Percentiles rank a stretch among this genome's conserved stretches.
Conservation (phyloP, 2,888 invertebrate genomes). For the Spodoptera exigua region DNA sequence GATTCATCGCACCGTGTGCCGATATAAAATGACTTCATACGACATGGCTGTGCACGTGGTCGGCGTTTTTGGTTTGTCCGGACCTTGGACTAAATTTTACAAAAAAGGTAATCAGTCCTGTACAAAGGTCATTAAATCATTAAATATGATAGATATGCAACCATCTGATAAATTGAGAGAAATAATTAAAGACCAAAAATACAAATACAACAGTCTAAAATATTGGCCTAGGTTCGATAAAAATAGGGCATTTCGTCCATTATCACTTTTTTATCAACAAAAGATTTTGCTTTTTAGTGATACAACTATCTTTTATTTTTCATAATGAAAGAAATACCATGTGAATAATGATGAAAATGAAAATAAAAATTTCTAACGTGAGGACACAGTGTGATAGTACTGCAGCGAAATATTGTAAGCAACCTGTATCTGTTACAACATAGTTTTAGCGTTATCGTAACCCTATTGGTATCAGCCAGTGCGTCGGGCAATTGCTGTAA, state of each 20-base stretch:
- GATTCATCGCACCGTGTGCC: constrained; percentile 27
- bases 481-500: constrained; percentile 75
- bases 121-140: constrained; percentile 4
- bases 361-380: too few relatives aligned
- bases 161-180: constrained; percentile 11
- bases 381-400: not conserved
- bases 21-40: constrained; percentile 39
- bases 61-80: constrained; percentile 7
- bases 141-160: constrained; percentile 17
- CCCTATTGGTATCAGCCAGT: constrained; percentile 56
- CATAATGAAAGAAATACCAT: too few relatives aligned
- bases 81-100: constrained; percentile 39
- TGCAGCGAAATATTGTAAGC: not conserved
- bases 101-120: constrained; percentile 21
- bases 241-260: too few relatives aligned
- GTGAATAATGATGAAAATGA: too few relatives aligned
- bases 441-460: constrained; percentile 50
- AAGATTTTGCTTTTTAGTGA: too few relatives aligned
- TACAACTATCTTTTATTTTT: too few relatives aligned
- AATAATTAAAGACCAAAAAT: constrained; percentile 4
- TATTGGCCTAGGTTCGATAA: too few relatives aligned
- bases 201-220: not conserved
- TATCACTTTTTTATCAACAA: too few relatives aligned
- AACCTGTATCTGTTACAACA: constrained; percentile 34
- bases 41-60: constrained; percentile 37